phyloP scores from a whole-genome alignment of 1,140 invertebrate genomes.

The Temnothorax longispinosus region DNA sequence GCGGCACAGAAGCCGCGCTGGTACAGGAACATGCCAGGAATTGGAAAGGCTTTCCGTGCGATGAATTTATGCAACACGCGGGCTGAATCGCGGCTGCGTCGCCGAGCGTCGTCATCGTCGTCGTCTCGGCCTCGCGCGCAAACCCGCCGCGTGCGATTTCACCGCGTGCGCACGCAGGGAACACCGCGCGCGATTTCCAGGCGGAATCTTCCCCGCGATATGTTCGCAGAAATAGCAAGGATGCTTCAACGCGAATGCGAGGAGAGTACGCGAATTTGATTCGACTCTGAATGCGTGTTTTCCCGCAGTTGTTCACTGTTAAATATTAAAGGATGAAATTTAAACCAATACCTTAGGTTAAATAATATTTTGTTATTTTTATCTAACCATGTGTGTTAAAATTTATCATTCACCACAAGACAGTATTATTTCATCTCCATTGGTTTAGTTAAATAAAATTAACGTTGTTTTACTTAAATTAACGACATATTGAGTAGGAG shows the following conservation, averaged over 20 bases:
- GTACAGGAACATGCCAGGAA: conserved; percentile 65
- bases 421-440: no score
- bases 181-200: background rate
- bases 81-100: conserved; percentile 17
- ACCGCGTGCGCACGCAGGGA: background rate
- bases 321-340: no score
- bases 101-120: background rate
- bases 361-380: no score
- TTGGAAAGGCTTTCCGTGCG: conserved; percentile 66
- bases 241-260: background rate
- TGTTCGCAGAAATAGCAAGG: background rate
- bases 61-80: conserved; percentile 64
- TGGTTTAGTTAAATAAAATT: no score
- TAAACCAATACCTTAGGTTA: no score
- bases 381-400: no score
- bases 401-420: no score
- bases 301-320: no score
- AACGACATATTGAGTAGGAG: no score
- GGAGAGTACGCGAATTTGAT: background rate
- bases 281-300: background rate
- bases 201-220: background rate
- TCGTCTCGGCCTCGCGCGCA: background rate
- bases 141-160: conserved; percentile 32
- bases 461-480: no score
- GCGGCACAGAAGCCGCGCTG: conserved; percentile 27